Base-by-base conservation (phyloP, 1,140 invertebrate species). In the Hetaerina americana region DNA sequence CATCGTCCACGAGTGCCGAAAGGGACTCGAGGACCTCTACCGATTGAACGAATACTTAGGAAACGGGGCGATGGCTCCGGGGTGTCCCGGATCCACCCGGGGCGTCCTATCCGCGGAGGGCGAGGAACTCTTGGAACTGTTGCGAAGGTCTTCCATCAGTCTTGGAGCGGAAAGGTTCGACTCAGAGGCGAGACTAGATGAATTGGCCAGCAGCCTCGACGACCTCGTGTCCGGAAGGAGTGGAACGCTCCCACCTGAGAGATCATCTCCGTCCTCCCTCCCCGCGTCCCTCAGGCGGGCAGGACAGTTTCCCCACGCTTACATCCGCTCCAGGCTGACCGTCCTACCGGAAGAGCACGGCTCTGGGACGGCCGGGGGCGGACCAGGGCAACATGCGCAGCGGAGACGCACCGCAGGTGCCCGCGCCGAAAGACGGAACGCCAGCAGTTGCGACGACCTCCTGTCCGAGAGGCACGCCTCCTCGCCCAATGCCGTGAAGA, bases 21-120 rank as follows among this genome's bases (percentile, higher is more conserved):
- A 77, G 70, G 78, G 77, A 26, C 74, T 80, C 18, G 75, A 74
- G 5, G 78, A 79, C 73, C 71, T 79, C 10, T 79, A 79, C 67
- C 73, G 76, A n/a, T 73, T 78, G 29, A 77, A 79, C 70, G 73
- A 57, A 29, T 29, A 66, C 29, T 27, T 29, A 29, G 66, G 71
- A 67, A 31, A 66, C 66, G 22, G 27, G 25, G n/a, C 40, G 1
- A 18, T 57, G 22, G 10, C 40, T 12, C 2, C 40, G 1, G 40
- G 40, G 22, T 57, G 40, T n/a, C 40, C 40, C 2, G 40, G 40
- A 57, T 57, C 40, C n/a, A 71, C 22, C 15, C 27, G 29, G 22
- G 10, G 27, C n/a, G 66, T 66, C n/a, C 66, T 28, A 18, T 28
- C 8, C 25, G 26, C 27, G 18, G 66, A 66, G 28, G 70, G 68